Evolutionary conservation across 2,113 vertebrate species (phyloP).

Genomic region (Nerophis lumbriciformis): DNA sequence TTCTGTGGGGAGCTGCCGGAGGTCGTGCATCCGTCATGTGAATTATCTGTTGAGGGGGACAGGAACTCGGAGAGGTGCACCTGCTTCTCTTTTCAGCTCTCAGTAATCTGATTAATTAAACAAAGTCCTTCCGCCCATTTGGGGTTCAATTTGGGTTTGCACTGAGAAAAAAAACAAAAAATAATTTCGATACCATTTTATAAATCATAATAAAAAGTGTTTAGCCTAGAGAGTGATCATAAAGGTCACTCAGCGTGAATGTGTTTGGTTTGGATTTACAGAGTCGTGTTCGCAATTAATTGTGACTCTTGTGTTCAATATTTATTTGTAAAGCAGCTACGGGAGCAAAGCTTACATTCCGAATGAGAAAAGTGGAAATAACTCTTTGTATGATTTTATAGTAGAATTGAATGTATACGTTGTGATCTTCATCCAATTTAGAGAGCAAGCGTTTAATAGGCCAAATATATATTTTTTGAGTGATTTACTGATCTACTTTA

Average conservation of each 20-base stretch:
- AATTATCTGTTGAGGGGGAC: conserved; percentile 51
- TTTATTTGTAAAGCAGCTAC: conserved; percentile 46
- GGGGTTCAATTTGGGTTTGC: conserved; percentile 17
- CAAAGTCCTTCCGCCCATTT: conserved; percentile 30
- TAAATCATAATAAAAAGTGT: conserved; percentile 22
- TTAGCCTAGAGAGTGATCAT: conserved; percentile 42
- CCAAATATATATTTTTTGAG: conserved; percentile 15
- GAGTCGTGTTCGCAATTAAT: conserved; percentile 55
- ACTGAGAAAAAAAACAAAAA: conserved; percentile 24
- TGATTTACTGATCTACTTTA: neutral
- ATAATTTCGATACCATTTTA: conserved; percentile 16
- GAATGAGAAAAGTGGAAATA: conserved; percentile 39
- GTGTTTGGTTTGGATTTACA: conserved; percentile 44
- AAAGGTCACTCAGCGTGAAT: conserved; percentile 42
- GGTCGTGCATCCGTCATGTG: conserved; percentile 59
- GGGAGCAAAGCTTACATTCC: conserved; percentile 18
- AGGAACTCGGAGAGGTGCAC: conserved; percentile 33
- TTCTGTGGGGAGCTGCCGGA: conserved; percentile 48
- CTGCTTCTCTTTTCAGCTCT: conserved; percentile 44
- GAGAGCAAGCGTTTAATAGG: conserved; percentile 11
- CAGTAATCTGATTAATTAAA: conserved; percentile 30
- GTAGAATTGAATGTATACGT: conserved; percentile 29
- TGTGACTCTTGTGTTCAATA: conserved; percentile 35
- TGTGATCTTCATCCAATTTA: conserved; percentile 43
- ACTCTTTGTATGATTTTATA: conserved; percentile 14